Conservation (phyloP, 92 coral and sea anemone species). For the Zoanthus gigantus region DNA sequence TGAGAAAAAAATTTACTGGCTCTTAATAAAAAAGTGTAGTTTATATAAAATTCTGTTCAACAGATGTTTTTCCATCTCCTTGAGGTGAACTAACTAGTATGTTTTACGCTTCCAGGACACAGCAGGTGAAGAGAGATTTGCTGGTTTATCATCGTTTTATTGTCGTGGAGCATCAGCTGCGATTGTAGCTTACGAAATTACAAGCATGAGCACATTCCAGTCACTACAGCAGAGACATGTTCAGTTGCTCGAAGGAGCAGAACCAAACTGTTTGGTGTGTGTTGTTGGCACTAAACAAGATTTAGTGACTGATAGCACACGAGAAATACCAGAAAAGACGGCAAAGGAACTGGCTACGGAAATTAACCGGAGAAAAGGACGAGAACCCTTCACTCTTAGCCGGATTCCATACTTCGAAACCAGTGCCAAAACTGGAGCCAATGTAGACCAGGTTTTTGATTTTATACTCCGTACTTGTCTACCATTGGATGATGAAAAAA, state of each 20-base stretch:
- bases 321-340: conserved; percentile 65
- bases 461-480: conserved; percentile 88
- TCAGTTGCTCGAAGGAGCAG: conserved; percentile 88
- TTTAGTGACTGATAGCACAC: conserved; percentile 68
- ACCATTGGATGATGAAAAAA: conserved; percentile 77
- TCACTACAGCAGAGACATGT: conserved; percentile 81
- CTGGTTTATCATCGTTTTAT: conserved; percentile 93
- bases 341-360: conserved; percentile 80
- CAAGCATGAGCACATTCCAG: conserved; percentile 67
- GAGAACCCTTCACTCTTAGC: conserved; percentile 56
- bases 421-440: conserved; percentile 92
- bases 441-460: conserved; percentile 88
- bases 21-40: no score
- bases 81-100: no score
- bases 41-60: no score
- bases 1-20: no score
- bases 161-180: conserved; percentile 99
- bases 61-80: no score
- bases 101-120: conserved; percentile 75
- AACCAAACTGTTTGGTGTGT: conserved; percentile 86
- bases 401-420: conserved; percentile 91
- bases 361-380: conserved; percentile 76
- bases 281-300: conserved; percentile 91
- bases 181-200: conserved; percentile 90
- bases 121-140: conserved; percentile 96